Percentiles rank a stretch among this genome's conserved stretches.
These are phyloP conservation scores for Cinclus mexicanus DNA, from an alignment of 2,113 vertebrate genomes.

Conservation along the genomic window DNA sequence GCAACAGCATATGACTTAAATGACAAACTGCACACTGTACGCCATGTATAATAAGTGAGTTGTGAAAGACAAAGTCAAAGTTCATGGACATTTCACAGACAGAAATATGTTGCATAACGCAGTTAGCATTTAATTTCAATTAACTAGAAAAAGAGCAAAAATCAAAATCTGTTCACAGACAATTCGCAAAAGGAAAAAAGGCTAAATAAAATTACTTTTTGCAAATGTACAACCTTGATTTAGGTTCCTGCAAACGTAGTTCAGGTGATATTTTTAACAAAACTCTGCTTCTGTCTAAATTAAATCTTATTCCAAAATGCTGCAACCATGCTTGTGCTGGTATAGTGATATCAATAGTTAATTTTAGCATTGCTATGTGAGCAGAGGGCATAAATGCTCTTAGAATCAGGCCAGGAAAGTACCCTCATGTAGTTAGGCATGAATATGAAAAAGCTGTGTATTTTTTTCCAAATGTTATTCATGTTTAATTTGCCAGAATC, in stretches of 20 bases:
- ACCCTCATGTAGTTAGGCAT: constrained; percentile 18
- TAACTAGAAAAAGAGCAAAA: constrained; percentile 69
- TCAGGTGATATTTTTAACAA: constrained; percentile 26
- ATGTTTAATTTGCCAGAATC: constrained; percentile 47
- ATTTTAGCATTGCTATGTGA: not conserved
- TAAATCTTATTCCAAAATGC: not conserved
- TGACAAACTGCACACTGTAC: constrained; percentile 64
- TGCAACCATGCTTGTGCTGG: not conserved
- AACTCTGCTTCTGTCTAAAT: not conserved
- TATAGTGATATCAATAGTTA: not conserved
- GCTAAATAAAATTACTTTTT: constrained; percentile 12
- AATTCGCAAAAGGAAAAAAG: constrained; percentile 49
- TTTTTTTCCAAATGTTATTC: constrained; percentile 62
- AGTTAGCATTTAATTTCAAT: constrained; percentile 65
- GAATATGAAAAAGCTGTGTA: constrained; percentile 55
- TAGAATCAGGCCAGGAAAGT: constrained; percentile 34
- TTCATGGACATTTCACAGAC: constrained; percentile 66
- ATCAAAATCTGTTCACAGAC: constrained; percentile 68
- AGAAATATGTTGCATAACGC: constrained; percentile 66
- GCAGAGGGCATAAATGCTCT: constrained; percentile 23
- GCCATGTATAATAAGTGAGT: constrained; percentile 65
- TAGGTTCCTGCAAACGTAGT: not conserved
- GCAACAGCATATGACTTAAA: constrained; percentile 71
- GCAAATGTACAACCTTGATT: not conserved
- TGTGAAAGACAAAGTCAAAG: constrained; percentile 70